Evolutionary conservation across 1,140 invertebrate genomes (phyloP).

Genomic region (Drosophila tsacasi): DNA sequence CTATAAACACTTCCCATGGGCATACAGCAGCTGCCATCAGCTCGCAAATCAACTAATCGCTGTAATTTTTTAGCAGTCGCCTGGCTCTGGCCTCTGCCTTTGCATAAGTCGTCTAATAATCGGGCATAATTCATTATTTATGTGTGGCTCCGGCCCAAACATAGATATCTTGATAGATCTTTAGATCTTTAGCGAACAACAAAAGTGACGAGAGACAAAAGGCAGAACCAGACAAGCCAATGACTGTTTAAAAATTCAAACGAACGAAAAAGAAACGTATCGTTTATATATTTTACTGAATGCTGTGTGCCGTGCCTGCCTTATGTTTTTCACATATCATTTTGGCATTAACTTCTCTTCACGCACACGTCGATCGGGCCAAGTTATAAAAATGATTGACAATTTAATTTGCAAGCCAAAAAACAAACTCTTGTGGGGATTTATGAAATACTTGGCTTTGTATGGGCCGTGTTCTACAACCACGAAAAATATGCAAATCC

Average conservation of each 20-base stretch:
- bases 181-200: slow-evolving; percentile 74
- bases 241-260: slow-evolving; percentile 82
- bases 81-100: slow-evolving; percentile 31
- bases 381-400: slow-evolving; percentile 83
- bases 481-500: slow-evolving; percentile 77
- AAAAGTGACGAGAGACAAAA: slow-evolving; percentile 52
- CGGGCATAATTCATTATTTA: slow-evolving; percentile 81
- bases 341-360: slow-evolving; percentile 78
- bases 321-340: slow-evolving; percentile 73
- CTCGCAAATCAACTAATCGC: slow-evolving; percentile 67
- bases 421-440: slow-evolving; percentile 64
- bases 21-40: slow-evolving; percentile 9
- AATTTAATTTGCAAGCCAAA: slow-evolving; percentile 79
- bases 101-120: slow-evolving; percentile 81
- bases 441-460: slow-evolving; percentile 72
- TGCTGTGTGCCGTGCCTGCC: slow-evolving; percentile 16
- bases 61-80: slow-evolving; percentile 65
- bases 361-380: slow-evolving; percentile 59
- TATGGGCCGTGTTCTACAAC: slow-evolving; percentile 52
- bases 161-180: slow-evolving; percentile 53
- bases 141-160: slow-evolving; percentile 58
- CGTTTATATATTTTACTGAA: slow-evolving; percentile 35
- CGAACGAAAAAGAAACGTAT: slow-evolving; percentile 28
- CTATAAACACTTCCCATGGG: slow-evolving; percentile 42
- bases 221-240: slow-evolving; percentile 67